Percentiles rank a stretch among this genome's conserved stretches.
Evolutionary conservation across 1,140 invertebrate genomes (phyloP).

Genomic region (Tenebrio molitor): DNA sequence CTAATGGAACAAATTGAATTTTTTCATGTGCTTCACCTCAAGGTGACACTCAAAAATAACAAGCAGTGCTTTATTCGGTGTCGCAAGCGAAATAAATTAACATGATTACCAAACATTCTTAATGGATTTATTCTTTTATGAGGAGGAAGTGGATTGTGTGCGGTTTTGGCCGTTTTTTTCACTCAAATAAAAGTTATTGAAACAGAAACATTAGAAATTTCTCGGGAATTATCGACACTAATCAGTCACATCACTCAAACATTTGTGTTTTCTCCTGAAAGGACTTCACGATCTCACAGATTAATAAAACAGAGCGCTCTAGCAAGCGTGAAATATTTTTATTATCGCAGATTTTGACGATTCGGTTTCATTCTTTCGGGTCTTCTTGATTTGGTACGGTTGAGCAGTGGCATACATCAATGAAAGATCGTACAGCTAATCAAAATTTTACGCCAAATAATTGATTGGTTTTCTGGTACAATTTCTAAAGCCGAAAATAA

Average conservation of each 20-base stretch:
- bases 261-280: not conserved
- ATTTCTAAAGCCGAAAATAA: not conserved
- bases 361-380: constrained; percentile 4
- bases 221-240: constrained; percentile 16
- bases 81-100: constrained; percentile 28
- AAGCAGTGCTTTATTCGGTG: too few species aligned
- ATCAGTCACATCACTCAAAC: constrained; percentile 23
- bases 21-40: too few species aligned
- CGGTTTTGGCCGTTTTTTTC: constrained; percentile 7
- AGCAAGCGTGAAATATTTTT: constrained; percentile 37
- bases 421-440: too few species aligned
- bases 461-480: not conserved
- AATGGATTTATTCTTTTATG: not conserved
- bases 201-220: constrained; percentile 37
- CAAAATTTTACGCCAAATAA: constrained; percentile 22
- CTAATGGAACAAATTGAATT: constrained; percentile 27
- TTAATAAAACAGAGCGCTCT: constrained; percentile 5
- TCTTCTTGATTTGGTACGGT: constrained; percentile 3
- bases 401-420: not conserved
- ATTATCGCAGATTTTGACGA: constrained; percentile 5
- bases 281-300: constrained; percentile 1
- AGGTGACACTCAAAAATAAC: constrained; percentile 10
- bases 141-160: constrained; percentile 12
- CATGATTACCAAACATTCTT: constrained; percentile 8
- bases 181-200: too few species aligned